phyloP scores from a whole-genome alignment of 2,113 vertebrate genomes.

The pig (Sus scrofa) region T2T-Sscrofa CM000824.6:191616501-191617000 shows the following conservation, averaged over 20 bases:
- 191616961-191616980: too few relatives aligned
- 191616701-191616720: not conserved
- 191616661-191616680: not conserved
- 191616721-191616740: not conserved
- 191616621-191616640: slow-evolving; percentile 9
- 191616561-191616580: not conserved
- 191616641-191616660: not conserved
- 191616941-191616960: slow-evolving; percentile 5
- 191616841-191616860: not conserved
- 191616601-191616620: not conserved
- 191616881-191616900: not conserved
- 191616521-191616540: not conserved
- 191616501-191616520: not conserved
- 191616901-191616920: not conserved
- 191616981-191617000: too few relatives aligned
- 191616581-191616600: not conserved
- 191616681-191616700: not conserved
- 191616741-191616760: not conserved
- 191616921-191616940: not conserved
- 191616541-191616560: not conserved
- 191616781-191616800: not conserved
- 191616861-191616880: not conserved
- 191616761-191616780: not conserved
- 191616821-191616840: not conserved
- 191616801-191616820: not conserved